These are phyloP conservation scores for Luffia ferchaultella DNA, from an alignment of 2,888 invertebrate species.

Conservation along the genomic window DNA sequence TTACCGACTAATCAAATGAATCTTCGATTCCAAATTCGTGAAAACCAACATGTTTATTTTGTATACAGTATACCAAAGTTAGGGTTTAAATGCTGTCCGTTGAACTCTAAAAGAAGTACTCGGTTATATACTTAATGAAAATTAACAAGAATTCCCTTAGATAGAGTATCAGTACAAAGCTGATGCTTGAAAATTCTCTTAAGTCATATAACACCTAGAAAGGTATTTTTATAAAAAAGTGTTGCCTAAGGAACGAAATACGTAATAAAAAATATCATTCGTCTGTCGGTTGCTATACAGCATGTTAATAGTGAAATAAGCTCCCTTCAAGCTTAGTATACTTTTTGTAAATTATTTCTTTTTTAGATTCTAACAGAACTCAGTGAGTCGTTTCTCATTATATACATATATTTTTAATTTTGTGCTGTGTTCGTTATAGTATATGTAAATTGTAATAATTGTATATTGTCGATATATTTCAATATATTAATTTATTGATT, in stretches of 20 bases:
- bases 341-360: constrained; percentile 54
- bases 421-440: constrained; percentile 65
- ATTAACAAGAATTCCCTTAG: constrained; percentile 1
- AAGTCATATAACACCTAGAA: background rate
- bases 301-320: background rate
- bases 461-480: constrained; percentile 60
- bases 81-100: constrained; percentile 47
- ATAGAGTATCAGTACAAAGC: background rate
- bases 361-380: constrained; percentile 27
- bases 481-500: constrained; percentile 63
- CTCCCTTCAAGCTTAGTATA: background rate
- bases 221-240: constrained; percentile 60
- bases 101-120: background rate
- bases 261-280: constrained; percentile 23
- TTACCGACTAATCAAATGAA: constrained; percentile 23
- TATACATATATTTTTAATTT: constrained; percentile 35
- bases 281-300: constrained; percentile 3
- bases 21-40: constrained; percentile 20
- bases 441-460: constrained; percentile 63
- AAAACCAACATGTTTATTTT: constrained; percentile 9
- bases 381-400: constrained; percentile 47
- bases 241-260: constrained; percentile 61
- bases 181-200: constrained; percentile 1
- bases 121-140: constrained; percentile 2
- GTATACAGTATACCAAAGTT: constrained; percentile 66